These are phyloP conservation scores for Agonopterix heracliana DNA, from an alignment of 2,888 invertebrate species.

Conservation along the genomic window DNA sequence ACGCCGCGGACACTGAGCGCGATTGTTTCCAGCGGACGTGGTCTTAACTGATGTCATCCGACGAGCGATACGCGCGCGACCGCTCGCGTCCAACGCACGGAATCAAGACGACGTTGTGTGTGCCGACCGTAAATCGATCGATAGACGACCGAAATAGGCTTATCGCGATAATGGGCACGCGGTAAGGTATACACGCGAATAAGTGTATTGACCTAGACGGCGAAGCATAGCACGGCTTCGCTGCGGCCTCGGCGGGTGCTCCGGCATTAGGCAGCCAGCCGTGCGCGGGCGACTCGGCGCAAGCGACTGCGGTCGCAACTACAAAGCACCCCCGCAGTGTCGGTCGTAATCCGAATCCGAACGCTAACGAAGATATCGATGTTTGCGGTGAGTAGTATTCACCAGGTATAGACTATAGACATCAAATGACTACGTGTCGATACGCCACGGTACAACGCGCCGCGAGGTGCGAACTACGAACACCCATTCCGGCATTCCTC, in stretches of 20 bases:
- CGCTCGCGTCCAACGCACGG: constrained; percentile 53
- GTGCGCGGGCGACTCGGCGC: constrained; percentile 63
- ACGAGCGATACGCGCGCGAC: constrained; percentile 58
- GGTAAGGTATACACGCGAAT: constrained; percentile 72
- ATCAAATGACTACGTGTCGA: constrained; percentile 42
- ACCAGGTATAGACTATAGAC: constrained; percentile 41
- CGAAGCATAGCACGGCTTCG: constrained; percentile 61
- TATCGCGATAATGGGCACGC: constrained; percentile 70
- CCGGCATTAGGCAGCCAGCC: constrained; percentile 21
- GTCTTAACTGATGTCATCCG: constrained; percentile 75
- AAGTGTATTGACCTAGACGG: constrained; percentile 68
- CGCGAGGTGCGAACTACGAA: constrained; percentile 16
- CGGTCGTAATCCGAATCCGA: constrained; percentile 49
- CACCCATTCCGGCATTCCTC: constrained; percentile 48
- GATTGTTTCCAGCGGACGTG: constrained; percentile 68
- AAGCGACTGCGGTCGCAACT: constrained; percentile 63
- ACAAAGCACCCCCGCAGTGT: constrained; percentile 52
- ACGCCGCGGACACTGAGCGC: constrained; percentile 69
- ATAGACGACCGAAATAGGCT: constrained; percentile 65
- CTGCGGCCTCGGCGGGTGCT: constrained; percentile 49
- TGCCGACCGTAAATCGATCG: constrained; percentile 51
- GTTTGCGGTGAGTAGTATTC: constrained; percentile 63
- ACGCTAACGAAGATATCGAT: constrained; percentile 64
- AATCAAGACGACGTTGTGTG: constrained; percentile 52
- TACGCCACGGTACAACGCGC: constrained; percentile 19